Conservation (phyloP, 1,140 invertebrate species). For the Pseudomyrmex concolor region DNA sequence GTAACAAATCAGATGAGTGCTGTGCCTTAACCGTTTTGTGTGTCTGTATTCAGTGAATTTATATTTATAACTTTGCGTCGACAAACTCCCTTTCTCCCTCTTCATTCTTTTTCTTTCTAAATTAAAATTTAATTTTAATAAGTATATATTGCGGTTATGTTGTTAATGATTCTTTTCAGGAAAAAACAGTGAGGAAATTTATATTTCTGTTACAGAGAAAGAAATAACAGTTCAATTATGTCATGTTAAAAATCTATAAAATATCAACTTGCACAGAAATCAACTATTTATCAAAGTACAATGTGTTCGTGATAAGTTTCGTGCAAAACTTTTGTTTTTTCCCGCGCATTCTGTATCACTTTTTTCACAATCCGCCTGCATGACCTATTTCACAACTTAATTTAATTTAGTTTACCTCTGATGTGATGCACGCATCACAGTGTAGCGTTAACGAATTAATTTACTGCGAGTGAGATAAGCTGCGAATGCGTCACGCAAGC, state of each 20-base stretch:
- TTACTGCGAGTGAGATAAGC: slow-evolving; percentile 52
- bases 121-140: neutral
- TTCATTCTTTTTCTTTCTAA: neutral
- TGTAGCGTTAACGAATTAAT: slow-evolving; percentile 48
- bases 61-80: neutral
- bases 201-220: neutral
- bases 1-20: slow-evolving; percentile 18
- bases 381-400: slow-evolving; percentile 48
- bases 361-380: slow-evolving; percentile 4
- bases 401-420: slow-evolving; percentile 39
- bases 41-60: neutral
- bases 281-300: neutral
- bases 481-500: slow-evolving; percentile 30
- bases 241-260: too few species aligned
- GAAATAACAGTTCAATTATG: too few species aligned
- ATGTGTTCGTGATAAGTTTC: slow-evolving; percentile 3
- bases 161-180: neutral
- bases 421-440: slow-evolving; percentile 25
- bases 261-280: too few species aligned
- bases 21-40: neutral
- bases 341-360: neutral
- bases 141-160: neutral
- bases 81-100: too few species aligned
- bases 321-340: neutral
- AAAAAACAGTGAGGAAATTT: neutral